Percentiles rank a stretch among this genome's conserved stretches.
phyloP scores from a whole-genome alignment of 2,888 invertebrate genomes.

The Cacoxenus indagator region DNA sequence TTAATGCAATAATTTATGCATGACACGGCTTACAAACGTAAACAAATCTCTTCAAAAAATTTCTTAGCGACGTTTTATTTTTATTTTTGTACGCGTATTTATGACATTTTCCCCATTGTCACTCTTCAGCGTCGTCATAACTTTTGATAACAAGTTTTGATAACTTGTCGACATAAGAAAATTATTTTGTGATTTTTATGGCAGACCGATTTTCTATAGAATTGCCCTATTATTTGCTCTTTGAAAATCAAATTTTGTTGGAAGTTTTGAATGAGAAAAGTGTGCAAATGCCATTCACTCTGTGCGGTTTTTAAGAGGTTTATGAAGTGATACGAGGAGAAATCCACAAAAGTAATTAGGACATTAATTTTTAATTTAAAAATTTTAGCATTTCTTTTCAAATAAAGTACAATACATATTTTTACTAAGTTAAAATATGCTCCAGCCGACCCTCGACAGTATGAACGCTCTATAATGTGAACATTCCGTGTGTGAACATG shows the following conservation, averaged over 20 bases:
- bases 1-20: constrained; percentile 59
- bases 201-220: neutral
- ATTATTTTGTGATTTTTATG: constrained; percentile 18
- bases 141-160: constrained; percentile 22
- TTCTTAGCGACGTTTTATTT: neutral
- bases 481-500: too few relatives aligned
- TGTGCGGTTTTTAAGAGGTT: too few relatives aligned
- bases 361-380: too few relatives aligned
- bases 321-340: too few relatives aligned
- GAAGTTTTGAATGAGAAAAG: neutral
- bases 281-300: too few relatives aligned
- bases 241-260: neutral
- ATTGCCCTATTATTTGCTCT: neutral
- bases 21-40: constrained; percentile 53
- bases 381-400: too few relatives aligned
- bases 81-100: neutral
- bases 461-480: too few relatives aligned
- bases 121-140: neutral
- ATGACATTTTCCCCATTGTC: neutral
- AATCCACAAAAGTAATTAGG: too few relatives aligned
- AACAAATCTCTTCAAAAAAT: constrained; percentile 35
- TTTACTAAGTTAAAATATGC: too few relatives aligned
- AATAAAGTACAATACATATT: too few relatives aligned
- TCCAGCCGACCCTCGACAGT: too few relatives aligned
- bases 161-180: constrained; percentile 19